Conservation (phyloP, 2,888 invertebrate genomes). For the Leptinotarsa peninsularis region DNA sequence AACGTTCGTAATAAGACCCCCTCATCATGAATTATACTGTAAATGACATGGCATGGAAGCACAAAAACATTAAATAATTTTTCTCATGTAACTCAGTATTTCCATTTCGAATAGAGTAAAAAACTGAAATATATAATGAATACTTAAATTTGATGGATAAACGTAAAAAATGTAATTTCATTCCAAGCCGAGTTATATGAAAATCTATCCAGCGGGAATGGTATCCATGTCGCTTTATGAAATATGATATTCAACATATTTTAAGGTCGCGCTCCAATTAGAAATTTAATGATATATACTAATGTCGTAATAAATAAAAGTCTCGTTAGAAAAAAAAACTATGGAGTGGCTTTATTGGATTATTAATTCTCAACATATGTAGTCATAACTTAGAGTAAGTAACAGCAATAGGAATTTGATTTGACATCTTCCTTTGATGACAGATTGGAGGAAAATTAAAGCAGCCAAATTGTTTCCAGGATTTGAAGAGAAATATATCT, state of each 20-base stretch:
- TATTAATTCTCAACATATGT: conserved; percentile 26
- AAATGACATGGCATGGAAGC: neutral
- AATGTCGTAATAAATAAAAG: conserved; percentile 29
- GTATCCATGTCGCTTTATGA: conserved; percentile 2
- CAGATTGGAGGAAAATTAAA: neutral
- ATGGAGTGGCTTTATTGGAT: conserved; percentile 10
- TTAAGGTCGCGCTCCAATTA: conserved; percentile 24
- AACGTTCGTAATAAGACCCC: neutral
- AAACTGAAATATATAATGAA: conserved; percentile 1
- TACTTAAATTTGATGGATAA: neutral
- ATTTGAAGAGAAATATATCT: neutral
- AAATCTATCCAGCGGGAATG: conserved; percentile 11
- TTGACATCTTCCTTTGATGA: neutral
- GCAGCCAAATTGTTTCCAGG: neutral
- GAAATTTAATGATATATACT: conserved; percentile 29
- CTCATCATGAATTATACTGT: neutral
- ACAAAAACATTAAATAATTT: neutral
- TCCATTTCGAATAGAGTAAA: neutral
- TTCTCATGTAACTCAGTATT: neutral
- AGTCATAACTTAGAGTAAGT: conserved; percentile 8
- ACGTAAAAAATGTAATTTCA: conserved; percentile 13
- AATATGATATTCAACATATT: conserved; percentile 27
- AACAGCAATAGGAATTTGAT: neutral
- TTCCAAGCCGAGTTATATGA: conserved; percentile 2
- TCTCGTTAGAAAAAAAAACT: conserved; percentile 16